Evolutionary conservation across 2,888 invertebrate species (phyloP), one percentile per base, ranked within the genome.

Genomic region (Pachliopta kotzebuea): DNA sequence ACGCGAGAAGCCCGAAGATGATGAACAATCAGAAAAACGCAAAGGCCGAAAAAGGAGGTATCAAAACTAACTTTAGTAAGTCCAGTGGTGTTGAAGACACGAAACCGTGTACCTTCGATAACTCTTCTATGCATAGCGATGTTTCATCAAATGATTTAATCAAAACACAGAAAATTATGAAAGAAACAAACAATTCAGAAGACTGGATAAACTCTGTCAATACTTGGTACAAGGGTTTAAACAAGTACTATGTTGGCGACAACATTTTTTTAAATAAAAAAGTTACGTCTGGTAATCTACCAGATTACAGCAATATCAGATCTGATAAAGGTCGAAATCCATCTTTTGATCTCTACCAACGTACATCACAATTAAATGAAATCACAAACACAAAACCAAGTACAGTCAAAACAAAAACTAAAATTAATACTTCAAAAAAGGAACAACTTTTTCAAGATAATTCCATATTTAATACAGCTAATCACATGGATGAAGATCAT

Each of bases 151-250:
- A 68, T 55, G 62, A 62, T 59, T 73, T 73, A 31, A 20, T 24
- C 17, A 37, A 62, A 26, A 42, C 9, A 31, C 18, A 26, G 11
- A 59, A 14, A 18, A 45, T 11, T 17, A 3, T 45, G 17, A 24
- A 20, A 49, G 54, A 55, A 7, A n/a, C 14, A 23, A n/a, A 24
- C 0, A 56, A 57, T 29, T 55, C 63, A 31, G 56, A 65, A 26
- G 26, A 60, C 29, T 78, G 72, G 76, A 60, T 61, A n/a, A 70
- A 70, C 18, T 74, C 65, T 23, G 74, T 83, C 31, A 71, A 76
- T 62, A 69, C 65, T 56, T 84, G 83, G 84, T 84, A 84, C 67
- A 71, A 73, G 21, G 76, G 76, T 24, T 71, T 82, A 55, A 66
- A 72, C 6, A 69, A 65, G 8, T 80, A 79, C 65, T 31, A 66